Evolutionary conservation across 2,797 vertebrate genomes (phyloP), one percentile per base, ranked within the genome.

Genomic region (Microcaecilia unicolor): DNA sequence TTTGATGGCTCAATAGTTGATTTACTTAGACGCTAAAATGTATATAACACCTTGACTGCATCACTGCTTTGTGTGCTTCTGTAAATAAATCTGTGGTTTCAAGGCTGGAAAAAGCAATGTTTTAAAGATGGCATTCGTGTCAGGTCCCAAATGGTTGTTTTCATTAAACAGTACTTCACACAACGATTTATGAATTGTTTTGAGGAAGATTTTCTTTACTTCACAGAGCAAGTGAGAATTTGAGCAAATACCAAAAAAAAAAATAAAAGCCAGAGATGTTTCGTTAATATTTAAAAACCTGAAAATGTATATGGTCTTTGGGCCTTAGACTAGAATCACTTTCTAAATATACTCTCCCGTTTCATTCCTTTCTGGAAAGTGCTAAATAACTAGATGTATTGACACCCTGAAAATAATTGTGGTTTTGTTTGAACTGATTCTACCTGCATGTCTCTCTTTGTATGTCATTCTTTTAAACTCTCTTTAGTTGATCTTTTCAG

Each of bases 111-210:
- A 61, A 70, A 51, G 49, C 55, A 71, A 60, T 74, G 73, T 78
- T 81, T 81, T 77, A 72, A 81, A 79, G 71, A 81, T 80, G 76
- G 77, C 73, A 80, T 73, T 80, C 81, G n/a, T 66, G 65, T 78
- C 71, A 76, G 70, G 72, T 78, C 68, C 70, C 77, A 70, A 78
- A 79, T 73, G 72, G 72, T 72, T 78, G 76, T 65, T 82, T 84
- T 79, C 75, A 77, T 77, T 81, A 75, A 77, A 74, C 74, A 74
- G 70, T 71, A 61, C 58, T 77, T 71, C 37, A 36, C 66, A 72
- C 61, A 57, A 77, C 65, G 82, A 83, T 85, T 83, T 83, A 83
- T 82, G 74, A 83, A 74, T 76, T 85, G 74, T 78, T 82, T 78
- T 82, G 72, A 42, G 16, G 67, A 81, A 81, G 60, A 81, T 78